Conservation (phyloP, 2,797 vertebrate genomes). For the Sebastes cheni region DNA sequence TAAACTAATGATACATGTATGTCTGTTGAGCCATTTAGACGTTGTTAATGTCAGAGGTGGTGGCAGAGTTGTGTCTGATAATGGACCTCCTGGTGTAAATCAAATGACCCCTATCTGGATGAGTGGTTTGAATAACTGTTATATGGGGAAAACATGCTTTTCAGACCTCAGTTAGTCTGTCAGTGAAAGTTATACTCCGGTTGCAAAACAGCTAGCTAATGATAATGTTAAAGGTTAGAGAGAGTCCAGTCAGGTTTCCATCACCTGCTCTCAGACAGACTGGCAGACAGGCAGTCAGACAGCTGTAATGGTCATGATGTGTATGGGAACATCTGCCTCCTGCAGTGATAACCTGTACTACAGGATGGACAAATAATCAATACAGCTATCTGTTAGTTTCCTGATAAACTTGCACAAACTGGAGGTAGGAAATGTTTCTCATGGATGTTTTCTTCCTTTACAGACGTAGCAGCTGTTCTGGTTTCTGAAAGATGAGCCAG, state of each 20-base stretch:
- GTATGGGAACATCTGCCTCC: neutral
- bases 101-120: slow-evolving; percentile 16
- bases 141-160: no score
- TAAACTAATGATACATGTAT: neutral
- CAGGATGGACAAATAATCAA: neutral
- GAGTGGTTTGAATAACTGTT: neutral
- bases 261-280: neutral
- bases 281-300: neutral
- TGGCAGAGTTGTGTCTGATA: neutral
- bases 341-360: neutral
- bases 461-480: neutral
- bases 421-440: neutral
- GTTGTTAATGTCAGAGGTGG: neutral
- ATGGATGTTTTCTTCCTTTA: neutral
- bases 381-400: neutral
- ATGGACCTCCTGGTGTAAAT: slow-evolving; percentile 14
- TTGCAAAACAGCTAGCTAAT: neutral
- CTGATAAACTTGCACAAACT: neutral
- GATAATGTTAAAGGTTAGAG: neutral
- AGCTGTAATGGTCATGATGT: neutral
- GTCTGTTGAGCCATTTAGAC: neutral
- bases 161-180: neutral
- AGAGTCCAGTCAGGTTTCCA: neutral
- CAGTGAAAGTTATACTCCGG: neutral
- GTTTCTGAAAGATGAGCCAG: no score